Evolutionary conservation across 2,113 vertebrate species (phyloP).

Genomic region (Xenus cinereus): DNA sequence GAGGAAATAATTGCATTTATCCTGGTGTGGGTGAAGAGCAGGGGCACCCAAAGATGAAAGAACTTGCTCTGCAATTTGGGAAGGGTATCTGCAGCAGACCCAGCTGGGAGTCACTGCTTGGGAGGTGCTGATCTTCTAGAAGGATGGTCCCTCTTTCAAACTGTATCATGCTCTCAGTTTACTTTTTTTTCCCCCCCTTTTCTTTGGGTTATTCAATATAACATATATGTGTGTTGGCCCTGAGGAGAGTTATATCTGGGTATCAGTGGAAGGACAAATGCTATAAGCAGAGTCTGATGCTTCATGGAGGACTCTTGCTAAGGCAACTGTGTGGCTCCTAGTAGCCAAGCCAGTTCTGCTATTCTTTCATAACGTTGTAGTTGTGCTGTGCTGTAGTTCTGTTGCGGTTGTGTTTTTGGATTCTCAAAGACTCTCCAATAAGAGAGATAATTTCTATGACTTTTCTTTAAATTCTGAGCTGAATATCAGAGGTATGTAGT

Average conservation of each 20-base stretch:
- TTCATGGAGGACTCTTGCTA: not conserved
- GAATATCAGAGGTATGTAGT: not conserved
- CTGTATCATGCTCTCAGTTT: not conserved
- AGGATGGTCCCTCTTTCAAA: not conserved
- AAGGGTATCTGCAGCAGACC: not conserved
- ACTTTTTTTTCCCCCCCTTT: not conserved
- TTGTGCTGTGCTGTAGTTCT: not conserved
- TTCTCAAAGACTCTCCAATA: not conserved
- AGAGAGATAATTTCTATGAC: not conserved
- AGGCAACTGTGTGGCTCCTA: not conserved
- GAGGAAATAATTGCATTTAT: not conserved
- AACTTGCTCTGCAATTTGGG: not conserved
- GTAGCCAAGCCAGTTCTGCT: not conserved
- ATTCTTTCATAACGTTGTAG: fast-evolving
- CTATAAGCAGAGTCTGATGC: not conserved
- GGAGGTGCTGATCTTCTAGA: not conserved
- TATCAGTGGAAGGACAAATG: not conserved
- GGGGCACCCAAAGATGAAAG: not conserved
- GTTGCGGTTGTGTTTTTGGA: not conserved
- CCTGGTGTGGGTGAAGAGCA: not conserved
- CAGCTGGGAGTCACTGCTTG: not conserved
- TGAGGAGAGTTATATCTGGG: not conserved
- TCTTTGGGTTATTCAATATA: not conserved
- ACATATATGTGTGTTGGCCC: too few relatives aligned
- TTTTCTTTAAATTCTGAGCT: not conserved